Evolutionary conservation across 1,140 invertebrate genomes (phyloP), one percentile per base, ranked within the genome.

Genomic region (Pygmarrhopalites habei): DNA sequence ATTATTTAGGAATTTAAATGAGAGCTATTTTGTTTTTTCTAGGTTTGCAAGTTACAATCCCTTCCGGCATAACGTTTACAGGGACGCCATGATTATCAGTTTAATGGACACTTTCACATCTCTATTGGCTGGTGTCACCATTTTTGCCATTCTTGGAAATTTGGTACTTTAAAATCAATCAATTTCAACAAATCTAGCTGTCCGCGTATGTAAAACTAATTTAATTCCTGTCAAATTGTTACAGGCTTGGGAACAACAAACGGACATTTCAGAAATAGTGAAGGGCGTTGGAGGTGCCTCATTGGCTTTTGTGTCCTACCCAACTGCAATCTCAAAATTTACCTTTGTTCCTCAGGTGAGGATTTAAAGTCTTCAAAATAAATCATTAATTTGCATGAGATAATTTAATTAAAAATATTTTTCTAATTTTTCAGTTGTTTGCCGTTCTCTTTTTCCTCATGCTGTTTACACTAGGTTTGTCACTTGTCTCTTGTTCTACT

Each of bases 241-340:
- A n/a, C n/a, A n/a, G n/a, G 35, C 39, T 15, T 30, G 1, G 21
- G 53, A 56, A 21, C 29, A 19, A 17, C 10, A 39, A 21, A 23
- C 29, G 44, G 62, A 64, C 28, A 58, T 64, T 19, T 47, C 53
- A 2, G 35, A 56, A 12, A 55, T 58, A 10, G 43, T 59, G 17
- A 43, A 41, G 15, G 47, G 85, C 0, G 78, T 79, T 51, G 87
- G 87, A 1, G 82, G 88, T 1, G 81, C 86, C 39, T 86, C 87
- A 5, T 75, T 92, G 4, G 89, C 89, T 5, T 89, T 92, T 68
- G 82, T 93, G 25, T 52, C 58, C 28, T 69, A 65, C 55, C 56
- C 64, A 30, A 89, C 92, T 71, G 91, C 92, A 0, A 88, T 95
- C 52, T 82, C 88, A 3, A 89, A 90, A 74, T 89, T 92, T 69